A percentile compares a stretch with the other conserved stretches of the same genome.
Conservation (phyloP, 2,797 vertebrate genomes). For the Geotrypetes seraphini region DNA sequence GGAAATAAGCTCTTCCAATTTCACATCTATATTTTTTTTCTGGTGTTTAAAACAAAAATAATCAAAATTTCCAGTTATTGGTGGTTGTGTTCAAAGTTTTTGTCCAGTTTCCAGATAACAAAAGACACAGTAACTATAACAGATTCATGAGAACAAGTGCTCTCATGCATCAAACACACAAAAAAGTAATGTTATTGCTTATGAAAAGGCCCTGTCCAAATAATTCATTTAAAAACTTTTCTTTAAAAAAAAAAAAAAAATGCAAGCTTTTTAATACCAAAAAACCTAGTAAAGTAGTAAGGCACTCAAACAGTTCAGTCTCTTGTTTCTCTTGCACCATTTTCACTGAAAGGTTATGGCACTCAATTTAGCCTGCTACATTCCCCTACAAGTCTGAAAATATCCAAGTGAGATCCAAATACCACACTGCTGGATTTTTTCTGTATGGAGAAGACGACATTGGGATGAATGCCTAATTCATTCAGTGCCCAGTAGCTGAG, state of each 20-base stretch:
- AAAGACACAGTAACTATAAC: slow-evolving; percentile 47
- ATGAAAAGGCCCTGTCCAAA: slow-evolving; percentile 65
- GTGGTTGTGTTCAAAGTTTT: slow-evolving; percentile 49
- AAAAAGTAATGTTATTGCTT: slow-evolving; percentile 65
- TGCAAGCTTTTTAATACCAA: slow-evolving; percentile 54
- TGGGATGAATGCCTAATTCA: slow-evolving; percentile 39
- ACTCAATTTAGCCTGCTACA: slow-evolving; percentile 41
- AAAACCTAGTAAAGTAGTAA: slow-evolving; percentile 91
- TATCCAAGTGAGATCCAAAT: slow-evolving; percentile 3
- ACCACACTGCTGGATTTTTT: slow-evolving; percentile 25
- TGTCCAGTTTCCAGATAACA: slow-evolving; percentile 54
- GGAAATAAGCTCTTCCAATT: slow-evolving; percentile 4
- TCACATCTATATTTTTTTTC: slow-evolving; percentile 27
- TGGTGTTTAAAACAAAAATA: too few species aligned
- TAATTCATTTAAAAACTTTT: slow-evolving; percentile 66
- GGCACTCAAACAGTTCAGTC: slow-evolving; percentile 74
- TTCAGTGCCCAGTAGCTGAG: slow-evolving; percentile 66
- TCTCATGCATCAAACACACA: slow-evolving; percentile 46
- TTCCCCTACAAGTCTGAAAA: not conserved
- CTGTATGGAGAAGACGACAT: slow-evolving; percentile 1
- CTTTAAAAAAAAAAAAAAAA: slow-evolving; percentile 38
- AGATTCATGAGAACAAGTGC: slow-evolving; percentile 53
- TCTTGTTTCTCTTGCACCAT: slow-evolving; percentile 39
- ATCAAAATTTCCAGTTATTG: slow-evolving; percentile 71
- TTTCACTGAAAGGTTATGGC: slow-evolving; percentile 62